Percentiles rank a stretch among this genome's conserved stretches.
phyloP scores from a whole-genome alignment of 2,888 invertebrate species.

The Hirtodrosophila histrioides region DNA sequence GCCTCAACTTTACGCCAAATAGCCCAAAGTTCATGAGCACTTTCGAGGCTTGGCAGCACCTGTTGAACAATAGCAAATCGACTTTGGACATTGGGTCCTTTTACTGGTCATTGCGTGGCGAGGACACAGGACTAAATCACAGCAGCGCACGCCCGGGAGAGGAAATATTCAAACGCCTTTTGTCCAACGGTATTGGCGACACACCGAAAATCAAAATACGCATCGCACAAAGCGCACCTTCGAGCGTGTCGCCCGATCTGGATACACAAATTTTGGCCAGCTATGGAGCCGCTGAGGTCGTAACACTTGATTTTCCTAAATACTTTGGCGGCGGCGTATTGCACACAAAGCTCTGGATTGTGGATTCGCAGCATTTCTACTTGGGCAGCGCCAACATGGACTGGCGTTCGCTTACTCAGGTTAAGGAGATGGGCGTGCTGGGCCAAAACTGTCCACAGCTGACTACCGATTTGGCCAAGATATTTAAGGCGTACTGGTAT shows the following conservation, averaged over 20 bases:
- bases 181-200: slow-evolving; percentile 86
- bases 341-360: slow-evolving; percentile 97
- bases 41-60: slow-evolving; percentile 91
- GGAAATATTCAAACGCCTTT: slow-evolving; percentile 91
- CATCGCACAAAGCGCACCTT: slow-evolving; percentile 94
- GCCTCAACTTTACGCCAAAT: slow-evolving; percentile 89
- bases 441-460: slow-evolving; percentile 84
- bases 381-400: slow-evolving; percentile 99
- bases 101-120: slow-evolving; percentile 95
- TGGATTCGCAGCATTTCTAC: slow-evolving; percentile 94
- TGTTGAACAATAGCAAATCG: slow-evolving; percentile 90
- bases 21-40: slow-evolving; percentile 88
- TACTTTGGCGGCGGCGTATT: slow-evolving; percentile 94
- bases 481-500: slow-evolving; percentile 96
- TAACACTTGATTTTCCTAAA: slow-evolving; percentile 57
- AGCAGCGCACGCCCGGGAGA: slow-evolving; percentile 92
- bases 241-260: slow-evolving; percentile 86
- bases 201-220: slow-evolving; percentile 87
- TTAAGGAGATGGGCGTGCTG: slow-evolving; percentile 91
- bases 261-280: slow-evolving; percentile 55
- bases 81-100: slow-evolving; percentile 96
- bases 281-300: slow-evolving; percentile 89
- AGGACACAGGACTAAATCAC: slow-evolving; percentile 90
- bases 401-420: slow-evolving; percentile 97
- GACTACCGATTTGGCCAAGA: slow-evolving; percentile 89